Evolutionary conservation across 2,113 vertebrate genomes (phyloP).

Genomic region (Stigmatopora argus): DNA sequence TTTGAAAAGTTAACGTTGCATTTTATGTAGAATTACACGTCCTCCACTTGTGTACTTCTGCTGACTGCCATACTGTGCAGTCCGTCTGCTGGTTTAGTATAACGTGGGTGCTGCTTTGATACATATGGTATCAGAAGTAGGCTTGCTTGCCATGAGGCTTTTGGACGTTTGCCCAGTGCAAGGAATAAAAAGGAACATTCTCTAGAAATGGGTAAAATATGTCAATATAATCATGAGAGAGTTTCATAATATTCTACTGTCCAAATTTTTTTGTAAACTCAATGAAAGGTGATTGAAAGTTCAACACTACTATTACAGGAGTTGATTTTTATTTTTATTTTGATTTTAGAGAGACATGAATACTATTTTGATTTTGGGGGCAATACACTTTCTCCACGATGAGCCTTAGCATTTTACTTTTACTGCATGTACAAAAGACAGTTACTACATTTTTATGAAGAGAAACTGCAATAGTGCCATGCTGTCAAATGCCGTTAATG

Average conservation of each 20-base stretch:
- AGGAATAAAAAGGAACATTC: conserved; percentile 2
- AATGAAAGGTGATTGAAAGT: background rate
- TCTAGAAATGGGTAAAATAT: background rate
- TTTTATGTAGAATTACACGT: conserved; percentile 1
- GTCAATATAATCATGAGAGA: background rate
- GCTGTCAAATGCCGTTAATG: background rate
- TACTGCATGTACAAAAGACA: background rate
- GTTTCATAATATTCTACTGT: background rate
- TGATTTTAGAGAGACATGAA: too few relatives aligned
- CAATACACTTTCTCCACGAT: too few relatives aligned
- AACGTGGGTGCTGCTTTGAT: conserved; percentile 3
- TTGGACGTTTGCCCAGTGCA: conserved; percentile 5
- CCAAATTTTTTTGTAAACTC: background rate
- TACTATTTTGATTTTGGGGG: too few relatives aligned
- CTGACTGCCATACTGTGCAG: conserved; percentile 5
- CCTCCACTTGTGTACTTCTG: background rate
- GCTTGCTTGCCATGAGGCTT: conserved; percentile 8
- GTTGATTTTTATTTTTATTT: too few relatives aligned
- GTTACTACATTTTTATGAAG: background rate
- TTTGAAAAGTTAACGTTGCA: background rate
- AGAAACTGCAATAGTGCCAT: background rate
- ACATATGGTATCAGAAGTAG: conserved; percentile 11
- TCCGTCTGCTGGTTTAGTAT: conserved; percentile 6
- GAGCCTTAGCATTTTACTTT: too few relatives aligned
- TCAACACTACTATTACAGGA: too few relatives aligned